Percentiles rank a stretch among this genome's conserved stretches.
Conservation (phyloP, 2,113 vertebrate genomes). For the Lanius ludovicianus region DNA sequence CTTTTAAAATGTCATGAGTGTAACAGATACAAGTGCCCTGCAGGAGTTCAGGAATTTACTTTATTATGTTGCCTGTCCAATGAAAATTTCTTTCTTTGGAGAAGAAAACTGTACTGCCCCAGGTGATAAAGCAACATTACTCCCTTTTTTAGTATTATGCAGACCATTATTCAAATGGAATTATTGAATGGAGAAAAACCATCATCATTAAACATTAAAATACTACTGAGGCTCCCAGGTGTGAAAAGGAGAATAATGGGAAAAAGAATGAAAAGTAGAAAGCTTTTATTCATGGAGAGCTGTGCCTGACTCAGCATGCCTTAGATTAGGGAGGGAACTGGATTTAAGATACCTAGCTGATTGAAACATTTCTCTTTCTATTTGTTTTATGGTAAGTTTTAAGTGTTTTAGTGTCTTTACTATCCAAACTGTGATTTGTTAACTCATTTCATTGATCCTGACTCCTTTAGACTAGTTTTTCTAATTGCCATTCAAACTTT, state of each 20-base stretch:
- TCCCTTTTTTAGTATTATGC: neutral
- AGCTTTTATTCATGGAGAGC: neutral
- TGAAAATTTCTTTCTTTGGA: conserved; percentile 13
- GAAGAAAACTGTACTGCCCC: neutral
- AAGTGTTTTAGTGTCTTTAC: neutral
- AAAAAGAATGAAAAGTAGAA: neutral
- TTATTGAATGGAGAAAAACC: neutral
- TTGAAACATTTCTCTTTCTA: neutral
- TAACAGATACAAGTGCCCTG: neutral
- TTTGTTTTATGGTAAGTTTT: neutral
- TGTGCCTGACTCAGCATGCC: neutral
- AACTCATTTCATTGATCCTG: neutral
- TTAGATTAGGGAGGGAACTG: neutral
- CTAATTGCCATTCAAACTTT: neutral
- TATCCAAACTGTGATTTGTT: neutral
- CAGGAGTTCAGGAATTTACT: neutral
- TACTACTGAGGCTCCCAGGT: neutral
- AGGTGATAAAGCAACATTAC: neutral
- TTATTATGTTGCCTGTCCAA: neutral
- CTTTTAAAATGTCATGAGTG: conserved; percentile 6
- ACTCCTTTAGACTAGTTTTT: neutral
- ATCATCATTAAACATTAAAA: neutral
- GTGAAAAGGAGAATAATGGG: neutral
- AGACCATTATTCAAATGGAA: neutral
- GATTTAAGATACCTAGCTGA: neutral